Percentiles rank a stretch among this genome's conserved stretches.
Conservation (phyloP, 2,113 vertebrate genomes). For the Coracopsis vasa region DNA sequence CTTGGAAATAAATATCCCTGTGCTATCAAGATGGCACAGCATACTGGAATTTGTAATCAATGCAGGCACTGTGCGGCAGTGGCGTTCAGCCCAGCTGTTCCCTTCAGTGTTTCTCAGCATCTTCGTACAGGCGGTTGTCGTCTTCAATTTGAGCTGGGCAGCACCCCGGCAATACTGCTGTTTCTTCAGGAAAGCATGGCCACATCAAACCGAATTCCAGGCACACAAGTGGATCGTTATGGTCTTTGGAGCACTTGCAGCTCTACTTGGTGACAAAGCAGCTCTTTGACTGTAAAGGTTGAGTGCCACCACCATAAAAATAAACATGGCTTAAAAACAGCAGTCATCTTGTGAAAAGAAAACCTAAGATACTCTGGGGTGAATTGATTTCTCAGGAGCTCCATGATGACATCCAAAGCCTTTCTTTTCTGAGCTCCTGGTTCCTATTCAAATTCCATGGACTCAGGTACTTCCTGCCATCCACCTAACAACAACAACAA, state of each 20-base stretch:
- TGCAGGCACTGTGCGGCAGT: not conserved
- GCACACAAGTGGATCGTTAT: not conserved
- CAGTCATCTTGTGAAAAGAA: not conserved
- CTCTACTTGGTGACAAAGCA: not conserved
- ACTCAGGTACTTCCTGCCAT: not conserved
- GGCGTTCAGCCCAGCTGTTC: not conserved
- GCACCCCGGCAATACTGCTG: not conserved
- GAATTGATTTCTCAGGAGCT: slow-evolving; percentile 10
- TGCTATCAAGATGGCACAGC: not conserved
- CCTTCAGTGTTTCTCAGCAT: not conserved
- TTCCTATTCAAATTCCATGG: not conserved
- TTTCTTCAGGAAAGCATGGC: not conserved
- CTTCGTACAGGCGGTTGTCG: not conserved
- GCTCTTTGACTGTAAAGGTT: not conserved
- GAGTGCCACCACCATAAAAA: not conserved
- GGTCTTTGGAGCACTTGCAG: not conserved
- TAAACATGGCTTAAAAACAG: slow-evolving; percentile 12
- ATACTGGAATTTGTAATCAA: not conserved
- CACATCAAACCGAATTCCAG: not conserved
- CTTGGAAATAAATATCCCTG: not conserved
- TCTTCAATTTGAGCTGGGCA: not conserved
- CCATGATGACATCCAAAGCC: not conserved
- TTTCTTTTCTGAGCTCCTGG: not conserved
- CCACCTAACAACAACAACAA: not conserved
- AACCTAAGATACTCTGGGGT: not conserved